Conservation (phyloP, 2,113 vertebrate genomes). For the Chiloscyllium plagiosum region DNA sequence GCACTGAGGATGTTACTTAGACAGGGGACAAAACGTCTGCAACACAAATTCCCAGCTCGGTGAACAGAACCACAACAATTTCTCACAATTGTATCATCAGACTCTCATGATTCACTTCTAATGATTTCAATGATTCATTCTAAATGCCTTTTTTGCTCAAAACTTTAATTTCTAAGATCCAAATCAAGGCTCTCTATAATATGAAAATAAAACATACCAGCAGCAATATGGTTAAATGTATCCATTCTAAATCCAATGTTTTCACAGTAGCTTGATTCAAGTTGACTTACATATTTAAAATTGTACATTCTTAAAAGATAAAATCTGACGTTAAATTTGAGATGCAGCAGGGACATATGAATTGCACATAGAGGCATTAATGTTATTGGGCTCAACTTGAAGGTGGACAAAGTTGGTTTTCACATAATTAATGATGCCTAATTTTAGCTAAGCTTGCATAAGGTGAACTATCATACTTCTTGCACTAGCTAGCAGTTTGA, state of each 20-base stretch:
- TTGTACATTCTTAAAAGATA: not conserved
- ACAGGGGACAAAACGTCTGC: too few species aligned
- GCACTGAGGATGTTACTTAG: too few species aligned
- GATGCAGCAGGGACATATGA: not conserved
- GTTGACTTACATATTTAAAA: not conserved
- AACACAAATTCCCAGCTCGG: too few species aligned
- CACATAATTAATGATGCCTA: not conserved
- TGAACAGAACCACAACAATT: not conserved
- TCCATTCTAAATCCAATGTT: not conserved
- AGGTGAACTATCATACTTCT: not conserved
- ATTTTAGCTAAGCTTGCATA: not conserved
- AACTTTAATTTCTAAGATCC: not conserved
- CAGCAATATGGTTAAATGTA: constrained; percentile 3
- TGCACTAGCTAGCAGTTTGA: not conserved
- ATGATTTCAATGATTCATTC: not conserved
- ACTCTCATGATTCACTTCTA: not conserved
- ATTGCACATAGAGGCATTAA: not conserved
- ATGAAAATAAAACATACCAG: not conserved
- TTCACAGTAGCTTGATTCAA: not conserved
- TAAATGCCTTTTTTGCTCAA: not conserved
- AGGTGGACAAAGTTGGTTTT: not conserved
- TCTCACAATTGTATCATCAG: not conserved
- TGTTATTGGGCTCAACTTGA: not conserved
- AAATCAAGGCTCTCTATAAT: not conserved
- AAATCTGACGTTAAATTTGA: not conserved